A percentile compares a stretch with the other conserved stretches of the same genome.
These are phyloP conservation scores for Troides aeacus DNA, from an alignment of 2,888 invertebrate genomes.

Conservation along the genomic window DNA sequence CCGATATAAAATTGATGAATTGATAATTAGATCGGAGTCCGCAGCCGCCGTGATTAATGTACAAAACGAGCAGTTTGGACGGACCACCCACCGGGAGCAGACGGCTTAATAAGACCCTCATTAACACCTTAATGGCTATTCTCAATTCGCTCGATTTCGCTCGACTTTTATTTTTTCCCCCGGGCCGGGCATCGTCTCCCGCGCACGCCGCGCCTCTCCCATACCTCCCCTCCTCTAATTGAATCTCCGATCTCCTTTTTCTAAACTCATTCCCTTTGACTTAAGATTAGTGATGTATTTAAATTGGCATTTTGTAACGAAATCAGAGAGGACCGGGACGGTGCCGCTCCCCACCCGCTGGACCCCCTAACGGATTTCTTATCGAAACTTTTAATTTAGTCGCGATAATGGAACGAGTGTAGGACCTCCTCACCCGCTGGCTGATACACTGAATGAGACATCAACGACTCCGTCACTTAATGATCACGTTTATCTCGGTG, in stretches of 20 bases:
- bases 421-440: conserved; percentile 31
- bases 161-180: conserved; percentile 71
- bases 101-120: conserved; percentile 79
- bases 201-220: conserved; percentile 51
- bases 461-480: conserved; percentile 32
- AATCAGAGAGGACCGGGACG: conserved; percentile 59
- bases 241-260: conserved; percentile 72
- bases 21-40: conserved; percentile 67
- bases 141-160: conserved; percentile 76
- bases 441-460: conserved; percentile 32
- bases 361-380: conserved; percentile 42
- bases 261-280: conserved; percentile 77
- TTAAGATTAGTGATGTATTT: conserved; percentile 78
- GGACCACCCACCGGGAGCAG: conserved; percentile 77
- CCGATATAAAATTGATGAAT: conserved; percentile 51
- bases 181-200: conserved; percentile 48
- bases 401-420: conserved; percentile 52
- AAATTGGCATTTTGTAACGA: conserved; percentile 76
- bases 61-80: conserved; percentile 64
- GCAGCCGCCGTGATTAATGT: conserved; percentile 72
- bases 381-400: conserved; percentile 67
- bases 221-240: conserved; percentile 59
- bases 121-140: conserved; percentile 80
- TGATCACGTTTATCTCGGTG: conserved; percentile 22
- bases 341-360: conserved; percentile 14